These are phyloP conservation scores for Myxocyprinus asiaticus DNA, from an alignment of 2,113 vertebrate species.

Conservation along the genomic window DNA sequence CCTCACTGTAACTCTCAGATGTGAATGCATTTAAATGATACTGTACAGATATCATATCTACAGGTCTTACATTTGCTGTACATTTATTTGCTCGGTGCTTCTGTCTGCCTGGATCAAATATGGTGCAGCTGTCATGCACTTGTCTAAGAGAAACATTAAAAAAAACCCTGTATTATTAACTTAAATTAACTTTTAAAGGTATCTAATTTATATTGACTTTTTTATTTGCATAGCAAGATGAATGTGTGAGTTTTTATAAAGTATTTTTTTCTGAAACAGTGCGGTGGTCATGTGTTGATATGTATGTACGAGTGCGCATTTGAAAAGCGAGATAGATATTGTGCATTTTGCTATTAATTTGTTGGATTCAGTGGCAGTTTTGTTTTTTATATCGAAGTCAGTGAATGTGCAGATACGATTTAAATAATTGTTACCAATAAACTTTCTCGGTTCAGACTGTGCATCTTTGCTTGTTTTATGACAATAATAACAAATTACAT, in stretches of 20 bases:
- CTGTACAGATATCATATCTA: constrained; percentile 1
- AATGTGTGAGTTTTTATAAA: constrained; percentile 64
- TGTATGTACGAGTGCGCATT: constrained; percentile 53
- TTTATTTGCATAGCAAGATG: constrained; percentile 67
- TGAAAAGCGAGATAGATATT: constrained; percentile 12
- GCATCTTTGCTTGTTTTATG: background rate
- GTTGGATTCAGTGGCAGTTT: constrained; percentile 21
- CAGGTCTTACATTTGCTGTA: constrained; percentile 23
- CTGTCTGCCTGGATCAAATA: constrained; percentile 40
- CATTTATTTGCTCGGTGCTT: constrained; percentile 33
- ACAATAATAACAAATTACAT: background rate
- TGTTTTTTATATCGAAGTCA: constrained; percentile 33
- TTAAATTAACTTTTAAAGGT: constrained; percentile 72
- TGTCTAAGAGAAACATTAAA: constrained; percentile 41
- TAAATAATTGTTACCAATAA: constrained; percentile 41
- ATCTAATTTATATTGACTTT: constrained; percentile 77
- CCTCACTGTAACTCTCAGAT: background rate
- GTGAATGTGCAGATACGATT: constrained; percentile 42
- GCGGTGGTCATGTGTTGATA: constrained; percentile 48
- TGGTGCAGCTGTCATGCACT: constrained; percentile 3
- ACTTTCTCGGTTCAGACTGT: constrained; percentile 26
- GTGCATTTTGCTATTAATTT: constrained; percentile 5
- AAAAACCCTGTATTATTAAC: constrained; percentile 67
- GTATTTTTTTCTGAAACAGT: constrained; percentile 42
- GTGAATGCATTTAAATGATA: constrained; percentile 19